Conservation (phyloP, 2,113 vertebrate species). For the Cochlearius cochlearius region DNA sequence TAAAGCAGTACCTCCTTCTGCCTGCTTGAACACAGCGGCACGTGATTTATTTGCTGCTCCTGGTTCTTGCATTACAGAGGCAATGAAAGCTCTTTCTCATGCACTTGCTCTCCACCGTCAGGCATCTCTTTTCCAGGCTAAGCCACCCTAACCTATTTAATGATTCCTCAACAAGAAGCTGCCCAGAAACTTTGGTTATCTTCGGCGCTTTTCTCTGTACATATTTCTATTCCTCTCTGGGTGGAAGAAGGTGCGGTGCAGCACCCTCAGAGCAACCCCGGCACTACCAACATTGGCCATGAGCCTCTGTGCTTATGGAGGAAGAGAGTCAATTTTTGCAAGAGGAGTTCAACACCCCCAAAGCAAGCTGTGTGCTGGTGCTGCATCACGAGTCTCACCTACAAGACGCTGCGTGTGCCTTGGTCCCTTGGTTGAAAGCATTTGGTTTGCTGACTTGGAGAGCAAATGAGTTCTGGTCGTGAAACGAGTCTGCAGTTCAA, state of each 20-base stretch:
- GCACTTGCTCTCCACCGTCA: neutral
- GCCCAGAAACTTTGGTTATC: neutral
- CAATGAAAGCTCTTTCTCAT: neutral
- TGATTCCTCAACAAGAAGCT: neutral
- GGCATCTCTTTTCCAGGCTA: neutral
- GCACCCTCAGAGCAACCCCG: neutral
- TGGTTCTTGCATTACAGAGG: neutral
- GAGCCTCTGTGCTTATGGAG: neutral
- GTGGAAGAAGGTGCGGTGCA: neutral
- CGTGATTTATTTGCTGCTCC: neutral
- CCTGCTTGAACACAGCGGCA: neutral
- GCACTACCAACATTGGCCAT: accelerated
- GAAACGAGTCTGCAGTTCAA: neutral
- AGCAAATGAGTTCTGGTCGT: accelerated
- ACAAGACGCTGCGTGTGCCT: accelerated
- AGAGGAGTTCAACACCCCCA: neutral
- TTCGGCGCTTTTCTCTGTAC: neutral
- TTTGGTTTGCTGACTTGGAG: neutral
- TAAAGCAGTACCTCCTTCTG: neutral
- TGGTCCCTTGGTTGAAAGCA: accelerated
- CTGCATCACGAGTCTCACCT: accelerated
- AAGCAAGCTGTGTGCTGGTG: neutral
- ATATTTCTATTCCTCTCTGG: neutral
- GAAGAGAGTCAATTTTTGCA: neutral
- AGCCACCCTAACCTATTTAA: neutral